Evolutionary conservation across 2,888 invertebrate species (phyloP).

Genomic region (Galerucella pusilla): DNA sequence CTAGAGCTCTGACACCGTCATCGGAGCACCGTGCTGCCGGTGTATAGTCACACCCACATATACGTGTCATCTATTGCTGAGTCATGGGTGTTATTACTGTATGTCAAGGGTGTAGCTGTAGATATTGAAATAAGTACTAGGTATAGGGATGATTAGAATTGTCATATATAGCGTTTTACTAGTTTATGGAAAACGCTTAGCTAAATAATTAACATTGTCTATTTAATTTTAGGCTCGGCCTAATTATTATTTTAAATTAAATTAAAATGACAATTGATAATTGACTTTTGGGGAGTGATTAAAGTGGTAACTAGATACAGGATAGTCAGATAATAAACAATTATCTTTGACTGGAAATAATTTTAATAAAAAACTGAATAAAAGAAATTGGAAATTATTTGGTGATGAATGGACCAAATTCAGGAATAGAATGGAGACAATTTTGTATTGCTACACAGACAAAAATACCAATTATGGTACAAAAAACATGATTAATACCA

Average conservation of each 20-base stretch:
- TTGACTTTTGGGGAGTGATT: too few relatives aligned
- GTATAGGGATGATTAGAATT: not conserved
- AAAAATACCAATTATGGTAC: too few relatives aligned
- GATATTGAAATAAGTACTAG: slow-evolving; percentile 33
- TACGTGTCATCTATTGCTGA: slow-evolving; percentile 56
- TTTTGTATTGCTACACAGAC: too few relatives aligned
- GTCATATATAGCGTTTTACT: not conserved
- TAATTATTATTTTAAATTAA: not conserved
- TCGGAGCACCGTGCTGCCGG: slow-evolving; percentile 14
- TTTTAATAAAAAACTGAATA: too few relatives aligned
- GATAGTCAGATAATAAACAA: too few relatives aligned
- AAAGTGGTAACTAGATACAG: too few relatives aligned
- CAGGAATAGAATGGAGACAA: too few relatives aligned
- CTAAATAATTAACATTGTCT: not conserved
- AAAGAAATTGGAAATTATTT: too few relatives aligned
- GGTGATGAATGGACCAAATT: too few relatives aligned
- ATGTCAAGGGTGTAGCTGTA: slow-evolving; percentile 12
- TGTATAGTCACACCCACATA: slow-evolving; percentile 31
- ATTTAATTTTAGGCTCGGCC: not conserved
- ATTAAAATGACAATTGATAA: too few relatives aligned
- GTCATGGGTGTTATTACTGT: slow-evolving; percentile 58
- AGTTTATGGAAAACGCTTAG: not conserved
- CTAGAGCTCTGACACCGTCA: slow-evolving; percentile 50
- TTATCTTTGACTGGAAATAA: too few relatives aligned
- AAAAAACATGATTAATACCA: too few relatives aligned